Evolutionary conservation across 2,113 vertebrate genomes (phyloP), one percentile per base, ranked within the genome.

Genomic region (Mirza zaza): DNA sequence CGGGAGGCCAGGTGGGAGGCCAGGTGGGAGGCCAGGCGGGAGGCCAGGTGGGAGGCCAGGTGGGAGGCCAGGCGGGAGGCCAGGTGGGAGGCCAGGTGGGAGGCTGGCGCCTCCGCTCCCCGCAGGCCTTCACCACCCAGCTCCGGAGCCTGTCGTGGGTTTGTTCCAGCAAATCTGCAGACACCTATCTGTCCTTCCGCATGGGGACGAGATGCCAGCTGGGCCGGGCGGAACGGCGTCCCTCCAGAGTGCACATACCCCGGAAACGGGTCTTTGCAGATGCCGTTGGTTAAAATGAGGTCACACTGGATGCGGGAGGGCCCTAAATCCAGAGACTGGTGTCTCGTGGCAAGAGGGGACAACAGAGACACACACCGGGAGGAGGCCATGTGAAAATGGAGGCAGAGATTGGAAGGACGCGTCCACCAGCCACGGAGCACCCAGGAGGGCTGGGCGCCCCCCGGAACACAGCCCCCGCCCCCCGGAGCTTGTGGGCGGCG

Each of bases 401-500:
- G 27, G 59, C 32, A 59, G 39, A 76, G 20, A 8, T 9, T 2
- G 8, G 29, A 8, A 23, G 5, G 42, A 29, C 0, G 4, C 1
- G 17, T 25, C 76, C 17, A 2, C 7, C 25, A 5, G 32, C 34
- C 7, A 3, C 57, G 59, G 25, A 0, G 5, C 4, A 45, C 11
- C 6, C 21, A 17, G 77, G 45, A 20, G 1, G 13, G 18, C 6
- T 48, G 9, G 21, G 3, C 0, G 27, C 45, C 25, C 12, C 52
- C 61, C 39, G 55, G 21, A 10, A 23, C n/a, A 6, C 42, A 42
- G 12, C 27, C 34, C 20, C 23, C 1, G 1, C 14, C 39, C 39
- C n/a, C 2, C 5, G 25, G 11, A 23, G 76, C 15, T 0, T 21
- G 2, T 0, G 17, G 50, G 1, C 87, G 3, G 3, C 2, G 27